Percentiles rank a stretch among this genome's conserved stretches.
These are phyloP conservation scores for Cetonia aurata DNA, from an alignment of 2,888 invertebrate species.

Conservation along the genomic window DNA sequence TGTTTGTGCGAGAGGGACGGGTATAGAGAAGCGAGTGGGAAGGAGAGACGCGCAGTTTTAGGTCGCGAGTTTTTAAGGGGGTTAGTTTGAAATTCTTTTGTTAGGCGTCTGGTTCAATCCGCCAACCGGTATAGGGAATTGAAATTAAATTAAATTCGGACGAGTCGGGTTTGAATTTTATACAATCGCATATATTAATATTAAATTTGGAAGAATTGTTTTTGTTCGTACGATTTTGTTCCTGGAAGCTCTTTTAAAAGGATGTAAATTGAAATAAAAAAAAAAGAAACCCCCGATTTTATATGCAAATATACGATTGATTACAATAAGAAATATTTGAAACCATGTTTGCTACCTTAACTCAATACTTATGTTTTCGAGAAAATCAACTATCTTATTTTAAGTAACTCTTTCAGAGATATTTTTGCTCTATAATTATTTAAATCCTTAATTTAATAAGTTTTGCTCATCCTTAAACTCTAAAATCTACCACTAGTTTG, in stretches of 20 bases:
- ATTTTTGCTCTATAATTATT: no score
- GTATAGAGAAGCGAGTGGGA: background rate
- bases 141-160: conserved; percentile 51
- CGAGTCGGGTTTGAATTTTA: conserved; percentile 50
- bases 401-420: no score
- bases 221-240: background rate
- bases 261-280: conserved; percentile 8
- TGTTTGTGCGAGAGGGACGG: conserved; percentile 53
- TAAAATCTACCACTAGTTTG: no score
- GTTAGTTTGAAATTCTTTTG: conserved; percentile 51
- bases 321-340: no score
- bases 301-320: no score
- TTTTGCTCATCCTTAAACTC: no score
- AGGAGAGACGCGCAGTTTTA: background rate
- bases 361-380: no score
- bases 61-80: conserved; percentile 6
- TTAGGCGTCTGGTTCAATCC: conserved; percentile 47
- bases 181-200: conserved; percentile 49
- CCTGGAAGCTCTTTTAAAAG: background rate
- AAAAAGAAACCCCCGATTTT: no score
- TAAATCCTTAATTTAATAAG: no score
- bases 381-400: no score
- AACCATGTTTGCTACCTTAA: no score
- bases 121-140: conserved; percentile 46
- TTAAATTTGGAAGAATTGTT: conserved; percentile 40